Conservation (phyloP, 2,797 vertebrate species). For the Myioborus melanocephalus region DNA sequence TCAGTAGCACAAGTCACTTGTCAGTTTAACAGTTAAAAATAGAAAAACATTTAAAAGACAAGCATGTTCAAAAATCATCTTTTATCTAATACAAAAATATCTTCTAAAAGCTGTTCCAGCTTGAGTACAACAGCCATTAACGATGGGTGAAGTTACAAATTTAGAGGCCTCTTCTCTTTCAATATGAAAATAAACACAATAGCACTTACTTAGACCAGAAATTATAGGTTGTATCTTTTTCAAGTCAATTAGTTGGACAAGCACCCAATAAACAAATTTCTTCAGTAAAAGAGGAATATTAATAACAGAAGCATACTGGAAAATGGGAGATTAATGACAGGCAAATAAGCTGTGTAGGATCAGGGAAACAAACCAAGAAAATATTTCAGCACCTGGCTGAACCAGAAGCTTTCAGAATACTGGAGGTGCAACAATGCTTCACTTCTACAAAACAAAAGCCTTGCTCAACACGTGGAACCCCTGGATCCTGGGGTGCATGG, state of each 20-base stretch:
- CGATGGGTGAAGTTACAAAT: not conserved
- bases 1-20: not conserved
- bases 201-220: not conserved
- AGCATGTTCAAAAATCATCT: not conserved
- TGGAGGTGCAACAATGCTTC: not conserved
- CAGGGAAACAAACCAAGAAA: not conserved
- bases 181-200: not conserved
- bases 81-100: not conserved
- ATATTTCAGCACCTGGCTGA: not conserved
- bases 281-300: not conserved
- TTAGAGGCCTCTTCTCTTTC: not conserved
- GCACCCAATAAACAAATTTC: not conserved
- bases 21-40: not conserved
- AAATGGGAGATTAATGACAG: not conserved
- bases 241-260: not conserved
- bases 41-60: not conserved
- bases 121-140: not conserved
- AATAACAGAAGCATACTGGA: not conserved
- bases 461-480: not conserved
- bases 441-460: not conserved
- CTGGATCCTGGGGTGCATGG: not conserved
- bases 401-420: not conserved
- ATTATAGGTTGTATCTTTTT: not conserved
- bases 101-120: not conserved
- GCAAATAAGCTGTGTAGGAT: not conserved